phyloP scores from a whole-genome alignment of 2,113 vertebrate genomes.

The Oryctolagus cuniculus region DNA sequence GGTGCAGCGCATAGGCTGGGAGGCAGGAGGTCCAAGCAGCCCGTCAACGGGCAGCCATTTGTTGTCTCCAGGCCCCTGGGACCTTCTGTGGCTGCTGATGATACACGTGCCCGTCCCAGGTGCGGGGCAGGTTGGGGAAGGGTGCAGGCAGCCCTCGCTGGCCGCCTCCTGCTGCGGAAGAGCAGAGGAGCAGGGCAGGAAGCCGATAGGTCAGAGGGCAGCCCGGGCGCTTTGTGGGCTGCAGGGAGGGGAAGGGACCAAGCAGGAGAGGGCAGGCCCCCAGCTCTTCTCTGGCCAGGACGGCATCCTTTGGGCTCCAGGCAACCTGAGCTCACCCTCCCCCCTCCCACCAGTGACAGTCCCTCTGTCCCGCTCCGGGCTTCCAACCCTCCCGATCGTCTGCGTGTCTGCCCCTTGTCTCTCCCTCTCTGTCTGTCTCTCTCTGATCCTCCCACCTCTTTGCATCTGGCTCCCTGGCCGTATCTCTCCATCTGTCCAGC shows the following conservation, averaged over 20 bases:
- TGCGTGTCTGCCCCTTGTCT: background rate
- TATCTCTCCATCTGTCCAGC: background rate
- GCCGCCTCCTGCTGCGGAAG: background rate
- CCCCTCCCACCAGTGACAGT: background rate
- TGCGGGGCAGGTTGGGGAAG: background rate
- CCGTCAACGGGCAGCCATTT: slow-evolving; percentile 88
- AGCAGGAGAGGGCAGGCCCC: background rate
- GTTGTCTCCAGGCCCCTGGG: slow-evolving; percentile 86
- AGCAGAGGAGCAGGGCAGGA: background rate
- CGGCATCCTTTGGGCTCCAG: background rate
- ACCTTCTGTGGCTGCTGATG: slow-evolving; percentile 84
- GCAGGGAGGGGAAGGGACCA: background rate
- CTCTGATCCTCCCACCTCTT: background rate
- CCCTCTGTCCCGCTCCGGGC: background rate
- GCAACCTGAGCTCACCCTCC: background rate
- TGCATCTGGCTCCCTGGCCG: background rate
- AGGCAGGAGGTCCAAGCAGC: slow-evolving; percentile 85
- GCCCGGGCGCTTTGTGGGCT: background rate
- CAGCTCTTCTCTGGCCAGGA: background rate
- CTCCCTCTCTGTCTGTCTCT: background rate
- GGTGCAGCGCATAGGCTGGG: slow-evolving; percentile 72
- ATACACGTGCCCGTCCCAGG: slow-evolving; percentile 65
- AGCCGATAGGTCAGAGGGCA: background rate
- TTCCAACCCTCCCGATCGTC: background rate
- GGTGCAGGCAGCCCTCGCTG: background rate